phyloP scores from a whole-genome alignment of 2,113 vertebrate genomes.

The Fregetta grallaria region DNA sequence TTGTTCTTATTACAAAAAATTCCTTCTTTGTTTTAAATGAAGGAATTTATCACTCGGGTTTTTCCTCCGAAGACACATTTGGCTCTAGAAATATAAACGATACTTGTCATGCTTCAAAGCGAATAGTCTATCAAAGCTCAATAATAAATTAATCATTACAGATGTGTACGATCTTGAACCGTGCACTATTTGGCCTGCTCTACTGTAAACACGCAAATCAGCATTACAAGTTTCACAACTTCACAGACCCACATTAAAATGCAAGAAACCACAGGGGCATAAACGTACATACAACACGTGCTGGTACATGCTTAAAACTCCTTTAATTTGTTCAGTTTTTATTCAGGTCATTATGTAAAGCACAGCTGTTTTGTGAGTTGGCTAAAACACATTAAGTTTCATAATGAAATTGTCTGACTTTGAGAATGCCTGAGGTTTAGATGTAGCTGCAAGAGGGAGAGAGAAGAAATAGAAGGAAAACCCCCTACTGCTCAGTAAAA shows the following conservation, averaged over 20 bases:
- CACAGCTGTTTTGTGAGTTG: background rate
- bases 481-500: background rate
- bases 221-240: background rate
- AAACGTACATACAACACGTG: background rate
- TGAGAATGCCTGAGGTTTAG: background rate
- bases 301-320: background rate
- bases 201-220: background rate
- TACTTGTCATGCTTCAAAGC: background rate
- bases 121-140: background rate
- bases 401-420: background rate
- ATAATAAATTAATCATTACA: background rate
- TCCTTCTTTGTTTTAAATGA: background rate
- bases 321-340: background rate
- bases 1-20: background rate
- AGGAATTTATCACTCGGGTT: background rate
- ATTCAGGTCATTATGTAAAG: constrained; percentile 23
- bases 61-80: background rate
- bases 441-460: background rate
- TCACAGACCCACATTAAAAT: background rate
- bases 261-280: background rate
- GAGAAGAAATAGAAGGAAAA: background rate
- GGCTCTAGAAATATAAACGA: background rate
- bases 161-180: background rate
- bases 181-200: background rate
- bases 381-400: background rate